Evolutionary conservation across 1,140 invertebrate species (phyloP), one percentile per base, ranked within the genome.

Genomic region (Cheumatopsyche charites): DNA sequence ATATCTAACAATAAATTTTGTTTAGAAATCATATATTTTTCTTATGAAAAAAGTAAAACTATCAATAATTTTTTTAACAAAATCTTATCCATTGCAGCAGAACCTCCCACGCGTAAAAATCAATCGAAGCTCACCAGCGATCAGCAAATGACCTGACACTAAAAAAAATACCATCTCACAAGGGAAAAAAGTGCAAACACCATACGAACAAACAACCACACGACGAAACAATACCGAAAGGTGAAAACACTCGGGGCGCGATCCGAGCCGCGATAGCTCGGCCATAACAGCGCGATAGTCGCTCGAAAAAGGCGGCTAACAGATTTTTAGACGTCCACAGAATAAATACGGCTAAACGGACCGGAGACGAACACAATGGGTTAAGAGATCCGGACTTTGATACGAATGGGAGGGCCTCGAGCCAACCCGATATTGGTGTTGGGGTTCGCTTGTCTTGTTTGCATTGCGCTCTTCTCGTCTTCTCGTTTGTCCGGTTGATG

Each of bases 331-430:
- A 61, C 55, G 58, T 36, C 9, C 29, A 36, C 29, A 36, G 9
- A 36, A 36, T 36, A 36, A 36, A 36, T 9, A 36, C 29, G n/a
- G n/a, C n/a, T n/a, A 63, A 36, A 36, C 55, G 21, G 26, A 42
- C 29, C n/a, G 13, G 70, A 67, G 55, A 66, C 42, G 70, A 72
- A 72, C 62, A 72, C 70, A 72, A 72, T 72, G 70, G 70, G 70
- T 72, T 63, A 66, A 61, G 67, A 66, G 19, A 49, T 15, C 26
- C 29, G 67, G 70, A 72, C 58, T 55, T n/a, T 49, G 62, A 71
- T 71, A 71, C 69, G n/a, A 71, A 71, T 71, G 63, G 69, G 69
- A 71, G 69, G 69, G 43, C 62, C 69, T 25, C 41, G 62, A 61
- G 69, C 69, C 69, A 17, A 36, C 29, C 55, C 52, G 68, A n/a